Evolutionary conservation across 2,888 invertebrate genomes (phyloP).

Genomic region (Fissipunctia ypsillon): DNA sequence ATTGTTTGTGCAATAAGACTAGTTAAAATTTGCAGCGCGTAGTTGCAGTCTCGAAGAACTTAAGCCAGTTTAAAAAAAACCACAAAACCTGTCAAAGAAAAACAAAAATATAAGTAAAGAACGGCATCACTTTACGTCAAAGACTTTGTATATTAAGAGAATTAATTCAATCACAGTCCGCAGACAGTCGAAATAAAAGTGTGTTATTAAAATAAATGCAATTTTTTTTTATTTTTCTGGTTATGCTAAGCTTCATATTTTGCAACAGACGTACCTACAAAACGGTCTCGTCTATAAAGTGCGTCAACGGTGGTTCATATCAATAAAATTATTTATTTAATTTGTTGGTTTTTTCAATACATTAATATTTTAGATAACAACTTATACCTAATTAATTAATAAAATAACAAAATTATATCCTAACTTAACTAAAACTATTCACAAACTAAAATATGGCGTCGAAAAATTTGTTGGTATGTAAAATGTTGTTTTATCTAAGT

Average conservation of each 20-base stretch:
- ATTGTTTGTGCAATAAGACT: conserved; percentile 1
- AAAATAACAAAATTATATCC: too few species aligned
- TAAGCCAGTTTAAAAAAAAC: too few species aligned
- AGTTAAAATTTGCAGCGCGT: neutral
- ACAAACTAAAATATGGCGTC: too few species aligned
- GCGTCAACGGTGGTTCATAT: neutral
- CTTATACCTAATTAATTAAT: too few species aligned
- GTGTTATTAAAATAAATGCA: neutral
- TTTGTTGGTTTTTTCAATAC: too few species aligned
- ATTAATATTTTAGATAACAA: too few species aligned
- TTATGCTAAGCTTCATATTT: neutral
- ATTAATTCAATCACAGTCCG: neutral
- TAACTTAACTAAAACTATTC: too few species aligned
- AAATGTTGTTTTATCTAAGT: neutral
- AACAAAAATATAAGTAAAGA: neutral
- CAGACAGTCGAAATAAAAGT: neutral
- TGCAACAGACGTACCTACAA: neutral
- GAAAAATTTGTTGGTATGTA: neutral
- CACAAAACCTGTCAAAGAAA: neutral
- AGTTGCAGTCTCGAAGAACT: too few species aligned
- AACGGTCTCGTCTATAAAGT: neutral
- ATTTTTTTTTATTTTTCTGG: conserved; percentile 10
- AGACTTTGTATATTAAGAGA: neutral
- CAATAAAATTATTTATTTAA: neutral
- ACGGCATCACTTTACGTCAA: neutral